Conservation (phyloP, 2,888 invertebrate genomes). For the Machimus rusticus region DNA sequence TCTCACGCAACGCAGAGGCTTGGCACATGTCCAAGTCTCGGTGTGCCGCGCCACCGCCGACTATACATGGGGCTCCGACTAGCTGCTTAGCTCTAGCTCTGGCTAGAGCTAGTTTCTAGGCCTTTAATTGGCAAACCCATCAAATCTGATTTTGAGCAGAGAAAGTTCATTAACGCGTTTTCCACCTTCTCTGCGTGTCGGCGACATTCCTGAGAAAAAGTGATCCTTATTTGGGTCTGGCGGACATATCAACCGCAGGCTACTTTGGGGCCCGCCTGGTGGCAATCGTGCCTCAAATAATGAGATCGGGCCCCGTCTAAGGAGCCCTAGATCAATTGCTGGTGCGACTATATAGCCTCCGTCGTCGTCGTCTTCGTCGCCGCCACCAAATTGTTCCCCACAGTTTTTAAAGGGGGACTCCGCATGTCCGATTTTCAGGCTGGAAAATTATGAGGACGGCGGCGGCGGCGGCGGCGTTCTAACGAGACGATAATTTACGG, state of each 20-base stretch:
- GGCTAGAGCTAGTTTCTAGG: constrained; percentile 7
- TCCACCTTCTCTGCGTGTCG: constrained; percentile 29
- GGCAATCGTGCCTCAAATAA: background rate
- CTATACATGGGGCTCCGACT: background rate
- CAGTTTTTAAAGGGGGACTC: background rate
- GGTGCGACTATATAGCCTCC: background rate
- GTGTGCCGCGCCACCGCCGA: background rate
- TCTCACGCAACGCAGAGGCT: constrained; percentile 19
- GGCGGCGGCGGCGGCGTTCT: background rate
- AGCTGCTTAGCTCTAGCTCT: background rate
- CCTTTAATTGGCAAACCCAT: constrained; percentile 34
- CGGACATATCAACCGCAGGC: background rate
- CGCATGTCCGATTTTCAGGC: background rate
- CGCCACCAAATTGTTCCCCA: background rate
- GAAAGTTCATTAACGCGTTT: constrained; percentile 35
- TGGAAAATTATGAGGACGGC: constrained; percentile 2
- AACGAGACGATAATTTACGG: constrained; percentile 34
- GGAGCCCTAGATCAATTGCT: background rate
- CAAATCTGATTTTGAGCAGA: constrained; percentile 20
- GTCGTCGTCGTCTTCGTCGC: background rate
- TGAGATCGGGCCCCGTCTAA: background rate
- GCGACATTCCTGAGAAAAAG: constrained; percentile 13
- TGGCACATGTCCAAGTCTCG: constrained; percentile 13
- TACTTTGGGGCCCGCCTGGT: background rate
- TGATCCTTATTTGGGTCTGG: constrained; percentile 35